Percentiles rank a stretch among this genome's conserved stretches.
These are phyloP conservation scores for Latheticus oryzae DNA, from an alignment of 2,888 invertebrate species.

Conservation along the genomic window DNA sequence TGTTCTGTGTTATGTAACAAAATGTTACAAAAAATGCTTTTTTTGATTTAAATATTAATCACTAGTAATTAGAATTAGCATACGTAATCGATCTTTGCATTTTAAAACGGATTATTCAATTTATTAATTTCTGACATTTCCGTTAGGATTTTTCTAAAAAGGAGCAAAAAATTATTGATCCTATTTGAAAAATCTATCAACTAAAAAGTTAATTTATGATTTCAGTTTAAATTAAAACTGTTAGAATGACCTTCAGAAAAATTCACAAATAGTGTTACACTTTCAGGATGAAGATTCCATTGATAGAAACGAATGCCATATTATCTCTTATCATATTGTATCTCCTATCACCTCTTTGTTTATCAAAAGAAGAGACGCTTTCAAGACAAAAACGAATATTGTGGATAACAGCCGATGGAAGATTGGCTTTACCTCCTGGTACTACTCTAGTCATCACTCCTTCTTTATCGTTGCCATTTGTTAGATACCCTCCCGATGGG, in stretches of 20 bases:
- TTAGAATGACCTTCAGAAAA: constrained; percentile 1
- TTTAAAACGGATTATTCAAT: no score
- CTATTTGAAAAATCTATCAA: no score
- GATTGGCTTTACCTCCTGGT: constrained; percentile 85
- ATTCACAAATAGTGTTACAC: neutral
- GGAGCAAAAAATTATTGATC: no score
- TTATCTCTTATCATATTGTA: constrained; percentile 16
- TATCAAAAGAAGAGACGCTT: constrained; percentile 65
- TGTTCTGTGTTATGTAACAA: constrained; percentile 36
- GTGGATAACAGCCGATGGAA: constrained; percentile 88
- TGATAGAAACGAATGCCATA: constrained; percentile 14
- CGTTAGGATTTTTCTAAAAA: no score
- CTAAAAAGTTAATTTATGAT: no score
- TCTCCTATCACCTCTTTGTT: constrained; percentile 45
- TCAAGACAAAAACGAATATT: constrained; percentile 84
- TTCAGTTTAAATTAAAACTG: no score
- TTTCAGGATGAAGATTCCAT: constrained; percentile 62
- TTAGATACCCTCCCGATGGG: constrained; percentile 86
- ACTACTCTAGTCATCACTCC: constrained; percentile 84
- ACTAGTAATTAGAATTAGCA: no score
- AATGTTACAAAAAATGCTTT: no score
- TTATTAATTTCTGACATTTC: no score
- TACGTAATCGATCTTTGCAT: no score
- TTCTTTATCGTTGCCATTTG: constrained; percentile 83
- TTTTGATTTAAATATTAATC: no score